phyloP scores from a whole-genome alignment of 2,113 vertebrate species.

The Archilochus colubris region DNA sequence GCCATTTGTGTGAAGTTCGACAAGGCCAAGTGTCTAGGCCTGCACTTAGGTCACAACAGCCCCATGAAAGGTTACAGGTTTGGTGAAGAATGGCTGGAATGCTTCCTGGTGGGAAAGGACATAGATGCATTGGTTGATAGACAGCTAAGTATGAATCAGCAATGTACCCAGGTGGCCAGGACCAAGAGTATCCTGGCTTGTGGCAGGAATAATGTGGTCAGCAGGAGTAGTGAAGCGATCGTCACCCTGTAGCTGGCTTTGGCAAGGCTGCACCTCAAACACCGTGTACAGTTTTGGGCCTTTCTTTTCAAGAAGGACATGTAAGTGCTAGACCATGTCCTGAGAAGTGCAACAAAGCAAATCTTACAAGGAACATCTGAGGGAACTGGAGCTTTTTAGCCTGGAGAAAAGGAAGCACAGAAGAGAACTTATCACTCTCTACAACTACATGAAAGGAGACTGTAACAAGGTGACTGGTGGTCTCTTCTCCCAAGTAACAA shows the following conservation, averaged over 20 bases:
- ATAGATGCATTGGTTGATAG: too few species aligned
- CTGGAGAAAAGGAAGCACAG: background rate
- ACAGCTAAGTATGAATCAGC: too few species aligned
- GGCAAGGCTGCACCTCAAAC: background rate
- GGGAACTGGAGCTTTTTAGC: background rate
- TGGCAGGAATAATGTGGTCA: too few species aligned
- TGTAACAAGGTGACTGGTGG: too few species aligned
- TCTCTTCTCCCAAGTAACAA: too few species aligned
- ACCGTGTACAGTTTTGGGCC: background rate
- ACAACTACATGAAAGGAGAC: too few species aligned
- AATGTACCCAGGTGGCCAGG: too few species aligned
- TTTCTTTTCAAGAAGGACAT: background rate
- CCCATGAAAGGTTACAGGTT: background rate
- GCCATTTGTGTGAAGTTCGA: too few species aligned
- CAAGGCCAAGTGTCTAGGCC: background rate
- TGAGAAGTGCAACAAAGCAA: background rate
- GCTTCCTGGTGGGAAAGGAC: background rate
- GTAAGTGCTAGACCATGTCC: background rate
- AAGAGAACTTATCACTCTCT: too few species aligned
- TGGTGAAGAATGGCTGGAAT: background rate
- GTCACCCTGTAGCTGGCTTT: background rate
- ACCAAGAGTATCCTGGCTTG: too few species aligned
- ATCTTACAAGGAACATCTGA: background rate
- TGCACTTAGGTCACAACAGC: background rate
- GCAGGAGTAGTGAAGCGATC: background rate